These are phyloP conservation scores for Galagoides demidoff DNA, from an alignment of 2,797 vertebrate genomes.

Conservation along the genomic window DNA sequence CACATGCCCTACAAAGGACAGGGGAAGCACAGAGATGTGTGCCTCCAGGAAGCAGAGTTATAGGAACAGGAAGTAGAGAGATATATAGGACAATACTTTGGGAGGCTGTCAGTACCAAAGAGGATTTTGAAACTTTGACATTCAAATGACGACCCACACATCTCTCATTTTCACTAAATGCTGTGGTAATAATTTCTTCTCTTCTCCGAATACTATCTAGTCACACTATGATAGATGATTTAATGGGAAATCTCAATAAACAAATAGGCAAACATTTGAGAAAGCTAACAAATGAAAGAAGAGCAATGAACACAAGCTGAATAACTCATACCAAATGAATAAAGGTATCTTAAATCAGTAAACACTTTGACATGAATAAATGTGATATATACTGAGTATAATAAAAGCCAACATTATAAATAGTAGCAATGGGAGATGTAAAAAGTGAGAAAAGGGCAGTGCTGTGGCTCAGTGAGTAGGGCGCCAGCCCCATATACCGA, in stretches of 20 bases:
- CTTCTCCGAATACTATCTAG: not conserved
- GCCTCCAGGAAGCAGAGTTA: not conserved
- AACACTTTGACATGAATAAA: not conserved
- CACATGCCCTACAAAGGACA: not conserved
- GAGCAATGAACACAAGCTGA: not conserved
- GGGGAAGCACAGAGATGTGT: not conserved
- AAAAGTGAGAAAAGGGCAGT: not conserved
- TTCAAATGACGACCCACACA: not conserved
- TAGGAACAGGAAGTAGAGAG: not conserved
- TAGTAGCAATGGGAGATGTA: conserved; percentile 8
- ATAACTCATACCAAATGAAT: not conserved
- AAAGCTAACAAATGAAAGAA: not conserved
- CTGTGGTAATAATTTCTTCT: not conserved
- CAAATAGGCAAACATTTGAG: not conserved
- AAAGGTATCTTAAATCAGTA: not conserved
- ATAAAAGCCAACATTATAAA: not conserved
- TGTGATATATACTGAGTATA: not conserved
- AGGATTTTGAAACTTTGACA: not conserved
- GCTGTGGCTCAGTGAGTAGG: no score
- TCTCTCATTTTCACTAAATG: not conserved
- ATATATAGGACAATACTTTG: not conserved
- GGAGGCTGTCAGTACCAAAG: not conserved
- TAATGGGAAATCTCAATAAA: not conserved
- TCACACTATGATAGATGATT: not conserved
- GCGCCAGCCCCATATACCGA: no score